Evolutionary conservation across 2,797 vertebrate genomes (phyloP).

Genomic region (Cephalopachus bancanus): DNA sequence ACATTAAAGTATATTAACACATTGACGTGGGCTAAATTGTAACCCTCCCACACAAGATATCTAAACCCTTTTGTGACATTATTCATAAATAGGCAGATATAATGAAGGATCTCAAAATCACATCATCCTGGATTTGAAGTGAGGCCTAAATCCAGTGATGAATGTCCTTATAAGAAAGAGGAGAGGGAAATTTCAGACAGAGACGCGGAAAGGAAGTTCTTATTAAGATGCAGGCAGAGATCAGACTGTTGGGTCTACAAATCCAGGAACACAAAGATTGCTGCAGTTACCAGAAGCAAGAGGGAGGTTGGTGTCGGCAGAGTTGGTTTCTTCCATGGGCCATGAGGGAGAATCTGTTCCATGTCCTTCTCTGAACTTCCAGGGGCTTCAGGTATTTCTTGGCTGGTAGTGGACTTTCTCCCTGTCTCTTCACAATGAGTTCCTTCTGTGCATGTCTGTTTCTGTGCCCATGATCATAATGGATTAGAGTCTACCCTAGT

Average conservation of each 20-base stretch:
- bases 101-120: not conserved
- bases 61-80: not conserved
- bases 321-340: not conserved
- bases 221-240: no score
- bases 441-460: not conserved
- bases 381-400: accelerated
- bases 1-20: not conserved
- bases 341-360: accelerated
- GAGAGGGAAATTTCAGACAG: not conserved
- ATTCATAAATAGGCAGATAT: not conserved
- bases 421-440: not conserved
- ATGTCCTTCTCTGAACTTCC: not conserved
- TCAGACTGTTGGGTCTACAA: accelerated
- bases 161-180: not conserved
- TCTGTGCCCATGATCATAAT: not conserved
- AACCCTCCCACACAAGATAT: not conserved
- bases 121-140: not conserved
- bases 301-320: accelerated
- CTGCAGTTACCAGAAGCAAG: no score
- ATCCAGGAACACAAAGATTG: not conserved
- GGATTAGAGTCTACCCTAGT: not conserved
- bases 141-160: accelerated
- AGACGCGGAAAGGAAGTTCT: not conserved
- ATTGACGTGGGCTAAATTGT: not conserved
- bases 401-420: not conserved